phyloP scores from a whole-genome alignment of 2,888 invertebrate species.

The Cephus nigrinus region DNA sequence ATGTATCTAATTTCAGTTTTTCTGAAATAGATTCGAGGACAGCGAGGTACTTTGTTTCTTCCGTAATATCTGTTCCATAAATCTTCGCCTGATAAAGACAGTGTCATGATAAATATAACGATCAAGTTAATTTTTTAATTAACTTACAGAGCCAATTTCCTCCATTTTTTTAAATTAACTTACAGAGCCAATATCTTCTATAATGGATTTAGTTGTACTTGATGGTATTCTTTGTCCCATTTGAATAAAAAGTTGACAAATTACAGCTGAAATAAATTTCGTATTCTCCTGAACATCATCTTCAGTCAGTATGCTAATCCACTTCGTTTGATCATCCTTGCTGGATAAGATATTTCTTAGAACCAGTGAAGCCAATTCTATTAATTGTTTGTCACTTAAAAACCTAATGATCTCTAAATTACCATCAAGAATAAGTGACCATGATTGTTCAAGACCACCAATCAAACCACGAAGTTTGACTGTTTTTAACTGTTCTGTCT shows the following conservation, averaged over 20 bases:
- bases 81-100: not conserved
- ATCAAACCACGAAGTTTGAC: slow-evolving; percentile 31
- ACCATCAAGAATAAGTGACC: slow-evolving; percentile 43
- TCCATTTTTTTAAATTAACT: slow-evolving; percentile 23
- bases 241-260: slow-evolving; percentile 34
- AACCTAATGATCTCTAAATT: slow-evolving; percentile 37
- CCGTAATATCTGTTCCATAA: not conserved
- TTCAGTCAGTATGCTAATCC: slow-evolving; percentile 32
- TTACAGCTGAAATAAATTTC: slow-evolving; percentile 36
- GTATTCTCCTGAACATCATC: slow-evolving; percentile 40
- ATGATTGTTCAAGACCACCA: slow-evolving; percentile 39
- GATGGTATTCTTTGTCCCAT: slow-evolving; percentile 24
- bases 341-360: slow-evolving; percentile 33
- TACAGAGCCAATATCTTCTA: slow-evolving; percentile 37
- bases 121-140: slow-evolving; percentile 4
- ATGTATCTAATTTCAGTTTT: slow-evolving; percentile 33
- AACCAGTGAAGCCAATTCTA: slow-evolving; percentile 37
- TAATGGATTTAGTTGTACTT: slow-evolving; percentile 34
- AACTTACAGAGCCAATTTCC: slow-evolving; percentile 38
- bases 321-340: slow-evolving; percentile 27
- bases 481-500: slow-evolving; percentile 13
- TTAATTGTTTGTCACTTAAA: slow-evolving; percentile 40
- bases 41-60: not conserved
- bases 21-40: slow-evolving; percentile 35
- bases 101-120: slow-evolving; percentile 4